phyloP scores from a whole-genome alignment of 2,888 invertebrate species.

The Brachyopa scutellaris region DNA sequence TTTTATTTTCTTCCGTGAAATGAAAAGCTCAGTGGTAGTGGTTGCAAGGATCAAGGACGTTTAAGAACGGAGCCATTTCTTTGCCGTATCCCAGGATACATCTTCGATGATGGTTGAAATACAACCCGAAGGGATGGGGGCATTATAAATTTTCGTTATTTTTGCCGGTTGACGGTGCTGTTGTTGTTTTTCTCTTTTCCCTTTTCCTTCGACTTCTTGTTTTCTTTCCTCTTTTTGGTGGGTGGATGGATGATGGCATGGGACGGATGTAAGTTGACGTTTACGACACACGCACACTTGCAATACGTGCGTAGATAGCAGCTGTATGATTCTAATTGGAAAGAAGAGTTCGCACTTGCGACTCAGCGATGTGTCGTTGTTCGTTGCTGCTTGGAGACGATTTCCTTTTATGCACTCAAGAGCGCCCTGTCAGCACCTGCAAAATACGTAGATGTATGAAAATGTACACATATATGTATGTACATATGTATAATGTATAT shows the following conservation, averaged over 20 bases:
- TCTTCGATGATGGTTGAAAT: not conserved
- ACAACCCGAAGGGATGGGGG: not conserved
- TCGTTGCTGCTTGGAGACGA: slow-evolving; percentile 42
- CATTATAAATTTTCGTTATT: slow-evolving; percentile 58
- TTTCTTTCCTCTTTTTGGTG: slow-evolving; percentile 22
- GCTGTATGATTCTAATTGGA: slow-evolving; percentile 52
- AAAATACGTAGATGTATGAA: too few species aligned
- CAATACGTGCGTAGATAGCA: slow-evolving; percentile 16
- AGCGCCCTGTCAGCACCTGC: slow-evolving; percentile 28
- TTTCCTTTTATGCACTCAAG: slow-evolving; percentile 50
- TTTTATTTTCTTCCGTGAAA: slow-evolving; percentile 67
- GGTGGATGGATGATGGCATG: slow-evolving; percentile 15
- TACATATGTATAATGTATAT: too few species aligned
- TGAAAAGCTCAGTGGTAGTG: slow-evolving; percentile 53
- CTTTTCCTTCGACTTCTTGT: slow-evolving; percentile 28
- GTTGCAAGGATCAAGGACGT: slow-evolving; percentile 82
- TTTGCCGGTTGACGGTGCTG: slow-evolving; percentile 62
- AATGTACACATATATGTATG: too few species aligned
- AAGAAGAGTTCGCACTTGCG: slow-evolving; percentile 50
- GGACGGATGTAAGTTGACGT: slow-evolving; percentile 44
- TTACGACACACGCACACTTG: slow-evolving; percentile 32
- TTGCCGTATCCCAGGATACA: slow-evolving; percentile 42
- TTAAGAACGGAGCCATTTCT: slow-evolving; percentile 76
- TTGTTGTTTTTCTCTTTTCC: slow-evolving; percentile 50
- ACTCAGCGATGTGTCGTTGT: slow-evolving; percentile 21